Evolutionary conservation across 2,888 invertebrate species (phyloP), one percentile per base, ranked within the genome.

Genomic region (Pinctada fucata): DNA sequence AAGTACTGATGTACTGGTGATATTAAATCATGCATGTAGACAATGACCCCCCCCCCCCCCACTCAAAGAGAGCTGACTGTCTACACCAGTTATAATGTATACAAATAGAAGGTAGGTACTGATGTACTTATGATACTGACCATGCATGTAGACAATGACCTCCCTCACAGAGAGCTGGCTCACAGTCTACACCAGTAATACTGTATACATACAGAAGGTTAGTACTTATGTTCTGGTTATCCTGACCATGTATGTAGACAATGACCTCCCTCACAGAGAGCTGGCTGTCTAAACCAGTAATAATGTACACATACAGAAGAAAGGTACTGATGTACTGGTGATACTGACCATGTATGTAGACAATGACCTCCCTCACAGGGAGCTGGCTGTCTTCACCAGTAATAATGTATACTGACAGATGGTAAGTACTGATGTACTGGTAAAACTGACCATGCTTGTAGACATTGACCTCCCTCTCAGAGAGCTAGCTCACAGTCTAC

Each of bases 101-200:
- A 31, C 31, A 31, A 31, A 31, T 1, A 86, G 45, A 63, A 79
- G 31, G 79, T 83, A 50, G 66, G 72, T 45, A 86, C 85, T 16
- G 79, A 85, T 66, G 88, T 85, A 3, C 82, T 87, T 4, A 85
- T 90, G 45, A 78, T 90, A n/a, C 88, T 90, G 89, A 84, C 87
- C 0, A 16, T 87, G 45, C 65, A 69, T n/a, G 75, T 74, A 16
- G 76, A 79, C 2, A 70, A 68, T 8, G 83, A 78, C 5, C 58
- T 65, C n/a, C 79, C 83, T 0, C 31, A 76, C 2, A 79, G 90
- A 16, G 86, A 89, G 64, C 82, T 90, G 45, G 88, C 88, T n/a
- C n/a, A n/a, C n/a, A n/a, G 84, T 91, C 6, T 90, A 81, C 76
- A 89, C 90, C 2, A 50, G 81, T 3, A 85, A 85, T 67, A 77